Evolutionary conservation across 2,113 vertebrate genomes (phyloP).

Genomic region (Guaruba guarouba): DNA sequence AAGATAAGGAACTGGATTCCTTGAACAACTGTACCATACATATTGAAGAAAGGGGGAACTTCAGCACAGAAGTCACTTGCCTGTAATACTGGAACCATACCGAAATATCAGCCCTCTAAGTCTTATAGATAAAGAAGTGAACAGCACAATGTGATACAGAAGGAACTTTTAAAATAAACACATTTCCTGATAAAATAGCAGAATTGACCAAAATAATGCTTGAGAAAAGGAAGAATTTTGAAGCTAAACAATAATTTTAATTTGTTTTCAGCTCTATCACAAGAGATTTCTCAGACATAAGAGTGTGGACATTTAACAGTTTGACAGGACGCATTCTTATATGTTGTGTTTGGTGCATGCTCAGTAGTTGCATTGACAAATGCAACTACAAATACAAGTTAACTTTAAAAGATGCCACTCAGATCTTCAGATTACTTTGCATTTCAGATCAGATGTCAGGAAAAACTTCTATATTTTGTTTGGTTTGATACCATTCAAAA

Average conservation of each 20-base stretch:
- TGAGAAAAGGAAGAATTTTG: not conserved
- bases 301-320: not conserved
- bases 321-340: not conserved
- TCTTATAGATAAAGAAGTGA: not conserved
- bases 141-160: not conserved
- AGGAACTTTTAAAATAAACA: not conserved
- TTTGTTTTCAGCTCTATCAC: not conserved
- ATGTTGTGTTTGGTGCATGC: not conserved
- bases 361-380: not conserved
- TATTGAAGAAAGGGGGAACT: not conserved
- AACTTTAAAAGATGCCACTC: not conserved
- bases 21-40: not conserved
- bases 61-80: not conserved
- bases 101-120: not conserved
- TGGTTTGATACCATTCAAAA: not conserved
- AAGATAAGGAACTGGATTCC: not conserved
- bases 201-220: not conserved
- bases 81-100: not conserved
- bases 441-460: not conserved
- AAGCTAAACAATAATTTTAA: not conserved
- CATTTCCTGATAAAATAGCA: not conserved
- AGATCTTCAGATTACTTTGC: not conserved
- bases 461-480: not conserved
- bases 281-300: not conserved
- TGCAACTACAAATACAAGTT: not conserved